Conservation (phyloP, 2,888 invertebrate species). For the Sisyra terminalis region DNA sequence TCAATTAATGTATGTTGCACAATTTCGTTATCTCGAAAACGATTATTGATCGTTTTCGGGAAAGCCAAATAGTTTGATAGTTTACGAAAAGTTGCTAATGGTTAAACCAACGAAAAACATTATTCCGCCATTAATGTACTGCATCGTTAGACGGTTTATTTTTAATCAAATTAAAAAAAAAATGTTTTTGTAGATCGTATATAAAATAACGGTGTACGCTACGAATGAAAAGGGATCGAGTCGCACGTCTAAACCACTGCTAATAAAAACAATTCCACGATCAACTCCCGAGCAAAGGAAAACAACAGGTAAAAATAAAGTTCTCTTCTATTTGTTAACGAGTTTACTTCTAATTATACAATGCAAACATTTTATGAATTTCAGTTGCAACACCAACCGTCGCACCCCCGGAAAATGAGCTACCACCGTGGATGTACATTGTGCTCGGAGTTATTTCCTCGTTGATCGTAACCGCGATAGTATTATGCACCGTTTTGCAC, state of each 20-base stretch:
- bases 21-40: too few species aligned
- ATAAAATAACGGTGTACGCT: slow-evolving; percentile 36
- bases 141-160: too few species aligned
- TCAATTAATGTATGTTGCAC: too few species aligned
- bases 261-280: too few species aligned
- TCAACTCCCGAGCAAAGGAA: not conserved
- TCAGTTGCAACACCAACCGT: slow-evolving; percentile 4
- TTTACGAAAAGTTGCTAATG: too few species aligned
- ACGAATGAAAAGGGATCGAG: slow-evolving; percentile 51
- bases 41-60: too few species aligned
- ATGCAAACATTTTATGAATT: not conserved
- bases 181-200: slow-evolving; percentile 18
- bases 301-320: not conserved
- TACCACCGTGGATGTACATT: slow-evolving; percentile 7
- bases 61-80: too few species aligned
- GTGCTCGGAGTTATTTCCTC: slow-evolving; percentile 6
- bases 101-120: too few species aligned
- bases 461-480: slow-evolving; percentile 5
- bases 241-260: slow-evolving; percentile 23
- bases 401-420: slow-evolving; percentile 2
- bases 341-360: too few species aligned
- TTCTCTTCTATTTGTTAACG: too few species aligned
- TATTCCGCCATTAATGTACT: too few species aligned
- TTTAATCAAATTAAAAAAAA: too few species aligned
- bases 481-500: slow-evolving; percentile 6